phyloP scores from a whole-genome alignment of 2,888 invertebrate species.

The Caenorhabditis afra region DNA sequence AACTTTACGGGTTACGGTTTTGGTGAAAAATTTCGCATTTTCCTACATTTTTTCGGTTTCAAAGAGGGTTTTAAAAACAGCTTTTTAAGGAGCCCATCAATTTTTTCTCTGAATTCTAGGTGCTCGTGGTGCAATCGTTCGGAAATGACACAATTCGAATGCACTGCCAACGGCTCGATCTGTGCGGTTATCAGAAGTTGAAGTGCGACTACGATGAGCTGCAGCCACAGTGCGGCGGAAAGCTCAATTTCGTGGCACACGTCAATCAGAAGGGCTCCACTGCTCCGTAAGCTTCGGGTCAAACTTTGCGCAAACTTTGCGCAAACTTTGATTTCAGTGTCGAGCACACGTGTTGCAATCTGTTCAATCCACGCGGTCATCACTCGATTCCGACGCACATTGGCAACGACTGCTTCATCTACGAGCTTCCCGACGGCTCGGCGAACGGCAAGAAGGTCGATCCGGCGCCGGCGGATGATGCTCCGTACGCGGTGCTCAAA shows the following conservation, averaged over 20 bases:
- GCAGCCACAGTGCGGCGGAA: constrained; percentile 79
- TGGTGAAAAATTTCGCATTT: no score
- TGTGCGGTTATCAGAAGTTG: constrained; percentile 77
- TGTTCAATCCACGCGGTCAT: constrained; percentile 71
- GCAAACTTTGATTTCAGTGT: constrained; percentile 67
- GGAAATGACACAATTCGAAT: constrained; percentile 80
- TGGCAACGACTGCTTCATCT: constrained; percentile 80
- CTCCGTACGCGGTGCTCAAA: constrained; percentile 59
- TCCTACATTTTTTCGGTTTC: no score
- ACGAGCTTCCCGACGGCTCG: constrained; percentile 78
- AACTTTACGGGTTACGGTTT: no score
- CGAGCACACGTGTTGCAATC: constrained; percentile 77
- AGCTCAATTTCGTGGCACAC: constrained; percentile 78
- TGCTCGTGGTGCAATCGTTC: constrained; percentile 78
- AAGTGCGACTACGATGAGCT: constrained; percentile 78
- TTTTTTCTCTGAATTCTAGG: no score
- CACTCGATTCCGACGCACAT: constrained; percentile 71
- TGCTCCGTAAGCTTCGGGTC: constrained; percentile 70
- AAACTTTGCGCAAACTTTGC: not conserved
- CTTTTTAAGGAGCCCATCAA: no score
- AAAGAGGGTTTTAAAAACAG: no score
- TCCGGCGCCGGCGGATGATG: constrained; percentile 53
- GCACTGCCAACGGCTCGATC: constrained; percentile 79
- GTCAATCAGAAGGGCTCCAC: constrained; percentile 75
- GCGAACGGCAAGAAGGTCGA: constrained; percentile 58